Evolutionary conservation across 1,140 invertebrate species (phyloP).

Genomic region (Diorhabda sublineata): DNA sequence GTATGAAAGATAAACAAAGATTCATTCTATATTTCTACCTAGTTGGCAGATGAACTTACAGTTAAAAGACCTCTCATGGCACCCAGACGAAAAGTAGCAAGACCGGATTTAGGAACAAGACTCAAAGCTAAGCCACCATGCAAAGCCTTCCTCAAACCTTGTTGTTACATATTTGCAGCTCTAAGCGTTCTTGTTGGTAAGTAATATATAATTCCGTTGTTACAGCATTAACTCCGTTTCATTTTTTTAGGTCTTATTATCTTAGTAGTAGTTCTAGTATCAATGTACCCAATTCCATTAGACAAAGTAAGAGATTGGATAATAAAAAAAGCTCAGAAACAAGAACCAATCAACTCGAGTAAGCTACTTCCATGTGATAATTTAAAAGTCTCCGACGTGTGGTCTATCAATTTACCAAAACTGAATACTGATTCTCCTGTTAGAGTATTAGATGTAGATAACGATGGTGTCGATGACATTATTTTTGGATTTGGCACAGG

Average conservation of each 20-base stretch:
- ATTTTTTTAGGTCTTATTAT: conserved; percentile 54
- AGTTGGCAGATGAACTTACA: conserved; percentile 63
- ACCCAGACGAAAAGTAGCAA: conserved; percentile 57
- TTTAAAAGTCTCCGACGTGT: conserved; percentile 63
- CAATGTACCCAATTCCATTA: conserved; percentile 60
- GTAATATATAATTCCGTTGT: background rate
- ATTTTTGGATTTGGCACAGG: conserved; percentile 79
- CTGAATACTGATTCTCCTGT: conserved; percentile 73
- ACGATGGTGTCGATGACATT: conserved; percentile 69
- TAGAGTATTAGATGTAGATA: conserved; percentile 67
- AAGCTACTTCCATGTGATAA: conserved; percentile 63
- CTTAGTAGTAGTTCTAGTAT: conserved; percentile 61
- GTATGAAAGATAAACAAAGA: background rate
- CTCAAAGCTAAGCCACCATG: conserved; percentile 52
- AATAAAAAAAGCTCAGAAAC: conserved; percentile 34
- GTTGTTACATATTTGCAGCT: conserved; percentile 59
- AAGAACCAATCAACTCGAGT: conserved; percentile 27
- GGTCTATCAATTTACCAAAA: conserved; percentile 69
- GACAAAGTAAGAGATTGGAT: conserved; percentile 59
- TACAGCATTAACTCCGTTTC: background rate
- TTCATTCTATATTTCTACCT: conserved; percentile 19
- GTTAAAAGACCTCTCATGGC: conserved; percentile 74
- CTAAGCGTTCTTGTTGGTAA: conserved; percentile 53
- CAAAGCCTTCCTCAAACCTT: conserved; percentile 55
- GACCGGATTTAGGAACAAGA: conserved; percentile 47